Percentiles rank a stretch among this genome's conserved stretches.
Evolutionary conservation across 2,888 invertebrate genomes (phyloP).

Genomic region (Volucella bombylans): DNA sequence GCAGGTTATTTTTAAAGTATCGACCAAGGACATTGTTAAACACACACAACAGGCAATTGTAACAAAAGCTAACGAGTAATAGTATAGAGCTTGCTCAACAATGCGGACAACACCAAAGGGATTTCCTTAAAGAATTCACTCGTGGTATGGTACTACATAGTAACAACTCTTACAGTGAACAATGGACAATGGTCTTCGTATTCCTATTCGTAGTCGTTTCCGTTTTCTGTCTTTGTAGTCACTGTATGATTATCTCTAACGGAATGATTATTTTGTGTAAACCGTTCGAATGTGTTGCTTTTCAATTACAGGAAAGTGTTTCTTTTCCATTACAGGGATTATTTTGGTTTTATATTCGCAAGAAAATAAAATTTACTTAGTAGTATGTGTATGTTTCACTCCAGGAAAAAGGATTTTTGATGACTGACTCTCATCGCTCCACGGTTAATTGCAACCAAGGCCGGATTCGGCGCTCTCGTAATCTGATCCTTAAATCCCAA

Average conservation of each 20-base stretch:
- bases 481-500: too few relatives aligned
- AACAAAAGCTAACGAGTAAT: constrained; percentile 41
- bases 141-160: not conserved
- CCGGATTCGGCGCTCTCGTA: too few relatives aligned
- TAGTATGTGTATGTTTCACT: too few relatives aligned
- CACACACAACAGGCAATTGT: constrained; percentile 42
- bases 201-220: not conserved
- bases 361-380: constrained; percentile 45
- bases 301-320: constrained; percentile 66
- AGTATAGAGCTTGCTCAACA: constrained; percentile 26
- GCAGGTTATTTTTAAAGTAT: constrained; percentile 18
- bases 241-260: constrained; percentile 50
- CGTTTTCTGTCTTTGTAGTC: constrained; percentile 30
- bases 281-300: constrained; percentile 37
- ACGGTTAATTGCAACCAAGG: too few relatives aligned
- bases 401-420: too few relatives aligned
- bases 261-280: constrained; percentile 52
- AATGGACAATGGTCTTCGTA: constrained; percentile 27
- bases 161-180: not conserved
- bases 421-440: too few relatives aligned
- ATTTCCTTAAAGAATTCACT: constrained; percentile 48
- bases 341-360: constrained; percentile 36
- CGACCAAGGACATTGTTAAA: constrained; percentile 52
- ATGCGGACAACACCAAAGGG: constrained; percentile 23
- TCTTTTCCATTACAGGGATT: constrained; percentile 37